These are phyloP conservation scores for Lacerta viridis DNA, from an alignment of 2,797 vertebrate genomes.

Conservation along the genomic window DNA sequence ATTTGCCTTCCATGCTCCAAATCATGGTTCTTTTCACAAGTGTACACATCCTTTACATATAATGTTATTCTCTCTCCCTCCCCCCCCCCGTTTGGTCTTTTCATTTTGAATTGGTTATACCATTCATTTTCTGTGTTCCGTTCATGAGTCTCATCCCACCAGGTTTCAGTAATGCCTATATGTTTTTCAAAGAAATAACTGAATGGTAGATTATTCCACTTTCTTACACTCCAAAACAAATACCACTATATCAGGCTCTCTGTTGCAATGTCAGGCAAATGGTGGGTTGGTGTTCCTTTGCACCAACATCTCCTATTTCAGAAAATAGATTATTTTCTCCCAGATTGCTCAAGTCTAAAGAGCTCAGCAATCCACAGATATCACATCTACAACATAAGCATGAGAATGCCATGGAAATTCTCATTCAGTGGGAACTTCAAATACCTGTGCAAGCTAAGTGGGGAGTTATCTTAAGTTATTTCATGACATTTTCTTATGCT, in stretches of 20 bases:
- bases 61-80: too few species aligned
- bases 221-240: background rate
- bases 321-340: conserved; percentile 5
- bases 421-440: background rate
- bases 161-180: background rate
- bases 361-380: background rate
- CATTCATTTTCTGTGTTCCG: too few species aligned
- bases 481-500: conserved; percentile 20
- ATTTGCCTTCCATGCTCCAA: too few species aligned
- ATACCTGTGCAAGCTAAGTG: background rate
- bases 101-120: too few species aligned
- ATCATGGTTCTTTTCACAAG: too few species aligned
- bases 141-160: too few species aligned
- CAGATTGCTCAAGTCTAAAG: background rate
- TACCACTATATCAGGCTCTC: background rate
- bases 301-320: background rate
- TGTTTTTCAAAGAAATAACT: background rate
- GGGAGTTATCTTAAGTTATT: conserved; percentile 9
- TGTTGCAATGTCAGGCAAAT: background rate
- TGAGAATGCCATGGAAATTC: background rate
- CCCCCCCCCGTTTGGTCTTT: too few species aligned
- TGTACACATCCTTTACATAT: too few species aligned
- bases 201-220: background rate
- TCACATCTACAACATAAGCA: background rate
- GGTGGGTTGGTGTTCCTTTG: background rate